phyloP scores from a whole-genome alignment of 2,113 vertebrate genomes.

The Spea multiplicata region DNA sequence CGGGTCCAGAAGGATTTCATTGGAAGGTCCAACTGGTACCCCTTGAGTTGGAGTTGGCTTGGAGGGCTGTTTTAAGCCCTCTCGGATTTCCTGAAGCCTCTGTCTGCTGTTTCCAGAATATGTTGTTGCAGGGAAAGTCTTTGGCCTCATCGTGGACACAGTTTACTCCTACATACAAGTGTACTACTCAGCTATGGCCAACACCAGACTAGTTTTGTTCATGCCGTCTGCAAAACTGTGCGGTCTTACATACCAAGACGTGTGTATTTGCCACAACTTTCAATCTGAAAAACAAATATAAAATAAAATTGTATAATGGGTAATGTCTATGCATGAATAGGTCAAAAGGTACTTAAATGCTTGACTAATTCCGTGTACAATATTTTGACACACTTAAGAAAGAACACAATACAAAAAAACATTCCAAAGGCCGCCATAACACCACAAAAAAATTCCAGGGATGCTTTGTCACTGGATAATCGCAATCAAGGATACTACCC shows the following conservation, averaged over 20 bases:
- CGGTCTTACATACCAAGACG: background rate
- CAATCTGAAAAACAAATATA: slow-evolving; percentile 12
- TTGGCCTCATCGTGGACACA: slow-evolving; percentile 91
- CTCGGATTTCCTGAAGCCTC: slow-evolving; percentile 93
- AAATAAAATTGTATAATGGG: background rate
- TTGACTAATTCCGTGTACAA: too few species aligned
- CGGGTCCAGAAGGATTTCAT: slow-evolving; percentile 72
- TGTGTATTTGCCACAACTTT: slow-evolving; percentile 1
- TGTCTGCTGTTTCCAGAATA: slow-evolving; percentile 97
- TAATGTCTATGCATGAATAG: background rate
- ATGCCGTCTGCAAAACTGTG: background rate
- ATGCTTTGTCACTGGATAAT: too few species aligned
- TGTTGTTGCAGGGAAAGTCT: slow-evolving; percentile 94
- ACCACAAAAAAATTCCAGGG: too few species aligned
- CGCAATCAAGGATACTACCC: too few species aligned
- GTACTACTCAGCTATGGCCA: background rate
- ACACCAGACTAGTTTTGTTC: background rate
- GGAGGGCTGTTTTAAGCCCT: slow-evolving; percentile 93
- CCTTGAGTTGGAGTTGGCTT: slow-evolving; percentile 81
- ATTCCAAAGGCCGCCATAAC: too few species aligned
- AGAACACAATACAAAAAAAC: too few species aligned
- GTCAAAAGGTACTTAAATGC: too few species aligned
- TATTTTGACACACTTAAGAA: too few species aligned
- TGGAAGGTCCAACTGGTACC: slow-evolving; percentile 68
- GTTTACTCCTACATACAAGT: slow-evolving; percentile 70